Evolutionary conservation across 2,113 vertebrate species (phyloP).

Genomic region (Hystrix brachyura): DNA sequence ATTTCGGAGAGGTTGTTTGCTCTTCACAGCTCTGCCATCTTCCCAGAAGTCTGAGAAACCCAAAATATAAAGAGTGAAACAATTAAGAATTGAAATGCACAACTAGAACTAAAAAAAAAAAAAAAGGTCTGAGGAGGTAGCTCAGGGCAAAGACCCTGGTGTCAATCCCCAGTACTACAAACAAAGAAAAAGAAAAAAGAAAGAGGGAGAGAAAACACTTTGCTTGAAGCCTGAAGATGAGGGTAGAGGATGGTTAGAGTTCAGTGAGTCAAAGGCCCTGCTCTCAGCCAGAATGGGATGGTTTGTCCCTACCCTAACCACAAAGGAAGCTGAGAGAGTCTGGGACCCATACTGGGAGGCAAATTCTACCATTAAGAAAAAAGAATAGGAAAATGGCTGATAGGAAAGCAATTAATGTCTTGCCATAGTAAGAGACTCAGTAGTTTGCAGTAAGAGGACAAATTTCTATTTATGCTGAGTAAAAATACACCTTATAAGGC

Average conservation of each 20-base stretch:
- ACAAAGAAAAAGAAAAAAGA: not conserved
- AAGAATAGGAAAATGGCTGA: not conserved
- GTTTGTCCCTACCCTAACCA: not conserved
- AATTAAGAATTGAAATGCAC: not conserved
- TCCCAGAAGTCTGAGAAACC: no score
- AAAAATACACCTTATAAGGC: not conserved
- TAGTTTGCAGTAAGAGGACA: not conserved
- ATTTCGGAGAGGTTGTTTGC: no score
- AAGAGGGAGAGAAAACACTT: not conserved
- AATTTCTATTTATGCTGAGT: no score
- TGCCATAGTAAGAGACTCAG: not conserved
- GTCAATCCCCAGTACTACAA: not conserved
- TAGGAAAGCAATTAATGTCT: not conserved
- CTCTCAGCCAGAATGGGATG: not conserved
- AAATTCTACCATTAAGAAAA: not conserved
- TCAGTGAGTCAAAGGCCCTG: not conserved
- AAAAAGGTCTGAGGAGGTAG: not conserved
- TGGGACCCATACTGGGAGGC: not conserved
- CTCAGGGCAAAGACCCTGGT: not conserved
- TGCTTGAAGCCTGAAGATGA: not conserved
- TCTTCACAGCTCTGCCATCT: no score
- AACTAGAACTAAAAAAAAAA: not conserved
- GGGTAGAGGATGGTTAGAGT: not conserved
- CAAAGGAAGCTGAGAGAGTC: not conserved
- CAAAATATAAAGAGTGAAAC: not conserved